phyloP scores from a whole-genome alignment of 1,140 invertebrate species.

The Caerostris extrusa region DNA sequence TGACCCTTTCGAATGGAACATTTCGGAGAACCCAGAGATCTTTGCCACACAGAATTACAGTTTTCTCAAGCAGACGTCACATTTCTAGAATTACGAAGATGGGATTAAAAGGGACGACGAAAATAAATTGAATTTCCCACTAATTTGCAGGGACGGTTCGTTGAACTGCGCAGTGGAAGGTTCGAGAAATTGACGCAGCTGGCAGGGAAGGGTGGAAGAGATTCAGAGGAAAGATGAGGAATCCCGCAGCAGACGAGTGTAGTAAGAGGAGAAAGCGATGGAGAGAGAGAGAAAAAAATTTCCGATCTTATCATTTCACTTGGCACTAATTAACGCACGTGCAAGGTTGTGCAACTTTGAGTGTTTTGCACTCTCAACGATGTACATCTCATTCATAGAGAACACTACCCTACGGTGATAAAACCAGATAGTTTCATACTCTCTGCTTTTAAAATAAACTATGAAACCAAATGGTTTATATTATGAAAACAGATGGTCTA shows the following conservation, averaged over 20 bases:
- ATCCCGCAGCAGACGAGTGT: neutral
- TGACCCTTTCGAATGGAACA: too few species aligned
- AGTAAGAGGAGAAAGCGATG: neutral
- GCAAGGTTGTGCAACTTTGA: neutral
- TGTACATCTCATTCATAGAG: too few species aligned
- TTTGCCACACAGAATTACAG: neutral
- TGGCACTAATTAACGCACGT: conserved; percentile 4
- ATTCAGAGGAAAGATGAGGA: neutral
- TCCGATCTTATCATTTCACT: conserved; percentile 6
- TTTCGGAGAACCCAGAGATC: too few species aligned
- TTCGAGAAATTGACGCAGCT: conserved; percentile 18
- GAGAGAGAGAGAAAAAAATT: neutral
- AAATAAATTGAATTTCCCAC: neutral
- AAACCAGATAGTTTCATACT: too few species aligned
- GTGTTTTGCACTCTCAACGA: neutral
- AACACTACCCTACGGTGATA: too few species aligned
- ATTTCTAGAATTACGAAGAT: neutral
- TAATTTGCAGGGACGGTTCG: neutral
- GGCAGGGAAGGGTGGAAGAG: neutral
- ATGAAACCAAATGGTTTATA: too few species aligned
- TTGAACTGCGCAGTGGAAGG: neutral
- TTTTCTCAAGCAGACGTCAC: neutral
- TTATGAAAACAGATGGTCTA: too few species aligned
- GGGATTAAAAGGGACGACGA: neutral
- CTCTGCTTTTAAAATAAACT: too few species aligned